Percentiles rank a stretch among this genome's conserved stretches.
phyloP scores from a whole-genome alignment of 1,140 invertebrate genomes.

The Diachasmimorpha longicaudata region DNA sequence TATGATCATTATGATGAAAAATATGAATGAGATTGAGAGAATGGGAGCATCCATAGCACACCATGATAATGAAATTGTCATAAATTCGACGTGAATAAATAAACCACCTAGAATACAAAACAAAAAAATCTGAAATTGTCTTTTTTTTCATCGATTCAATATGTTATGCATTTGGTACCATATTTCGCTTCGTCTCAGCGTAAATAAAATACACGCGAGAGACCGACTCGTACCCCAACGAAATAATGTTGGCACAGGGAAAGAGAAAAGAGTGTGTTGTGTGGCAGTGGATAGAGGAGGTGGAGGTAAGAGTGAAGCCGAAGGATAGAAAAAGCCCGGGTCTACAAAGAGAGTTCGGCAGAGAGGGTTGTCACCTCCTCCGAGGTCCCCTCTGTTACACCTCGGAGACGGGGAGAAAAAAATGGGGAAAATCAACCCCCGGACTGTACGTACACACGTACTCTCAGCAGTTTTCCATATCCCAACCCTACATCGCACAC shows the following conservation, averaged over 20 bases:
- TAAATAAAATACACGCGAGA: slow-evolving; percentile 20
- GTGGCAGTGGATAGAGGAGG: background rate
- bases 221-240: background rate
- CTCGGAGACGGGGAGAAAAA: background rate
- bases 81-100: background rate
- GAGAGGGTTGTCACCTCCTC: slow-evolving; percentile 27
- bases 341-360: slow-evolving; percentile 16
- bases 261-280: background rate
- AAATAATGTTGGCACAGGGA: slow-evolving; percentile 20
- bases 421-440: background rate
- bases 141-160: slow-evolving; percentile 8
- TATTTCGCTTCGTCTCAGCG: background rate
- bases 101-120: background rate
- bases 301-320: slow-evolving; percentile 1
- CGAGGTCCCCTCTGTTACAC: slow-evolving; percentile 11
- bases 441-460: background rate
- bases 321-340: slow-evolving; percentile 9
- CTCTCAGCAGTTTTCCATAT: background rate
- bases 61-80: background rate
- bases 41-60: background rate
- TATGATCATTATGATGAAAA: no score
- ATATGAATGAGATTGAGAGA: no score
- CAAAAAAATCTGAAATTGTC: background rate
- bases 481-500: background rate
- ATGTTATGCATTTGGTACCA: slow-evolving; percentile 14